Percentiles rank a stretch among this genome's conserved stretches.
phyloP scores from a whole-genome alignment of 2,797 vertebrate species.

The Peromyscus melanophrys region DNA sequence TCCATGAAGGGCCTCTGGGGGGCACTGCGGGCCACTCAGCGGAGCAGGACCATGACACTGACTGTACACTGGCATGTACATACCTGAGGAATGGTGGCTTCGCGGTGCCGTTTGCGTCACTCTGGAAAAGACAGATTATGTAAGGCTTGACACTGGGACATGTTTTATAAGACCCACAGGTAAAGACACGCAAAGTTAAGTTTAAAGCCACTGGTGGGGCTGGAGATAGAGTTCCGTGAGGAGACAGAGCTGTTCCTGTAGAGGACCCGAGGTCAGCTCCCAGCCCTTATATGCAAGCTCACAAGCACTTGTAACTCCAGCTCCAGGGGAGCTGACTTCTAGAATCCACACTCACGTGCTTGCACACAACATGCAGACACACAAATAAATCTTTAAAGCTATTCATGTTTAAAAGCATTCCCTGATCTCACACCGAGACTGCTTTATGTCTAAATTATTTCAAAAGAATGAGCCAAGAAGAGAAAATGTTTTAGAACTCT shows the following conservation, averaged over 20 bases:
- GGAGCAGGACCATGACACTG: neutral
- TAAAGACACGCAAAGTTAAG: neutral
- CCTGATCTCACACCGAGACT: neutral
- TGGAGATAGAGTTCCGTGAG: neutral
- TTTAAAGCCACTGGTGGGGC: neutral
- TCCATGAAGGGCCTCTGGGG: neutral
- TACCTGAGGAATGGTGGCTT: conserved; percentile 96
- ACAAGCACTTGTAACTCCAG: neutral
- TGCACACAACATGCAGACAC: neutral
- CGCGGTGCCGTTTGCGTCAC: conserved; percentile 92
- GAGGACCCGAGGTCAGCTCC: neutral
- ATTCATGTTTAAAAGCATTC: neutral
- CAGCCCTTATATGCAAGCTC: neutral
- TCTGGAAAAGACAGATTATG: conserved; percentile 88
- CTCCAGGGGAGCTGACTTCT: neutral
- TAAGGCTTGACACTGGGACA: neutral
- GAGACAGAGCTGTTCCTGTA: neutral
- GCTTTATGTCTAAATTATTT: neutral
- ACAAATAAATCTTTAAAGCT: neutral
- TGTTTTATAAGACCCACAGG: neutral
- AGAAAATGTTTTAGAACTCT: neutral
- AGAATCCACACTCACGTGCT: neutral
- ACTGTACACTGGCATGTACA: neutral
- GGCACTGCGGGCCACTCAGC: rapidly evolving
- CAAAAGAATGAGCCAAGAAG: neutral